Evolutionary conservation across 2,113 vertebrate species (phyloP).

Genomic region (Actenoides lindsayi): DNA sequence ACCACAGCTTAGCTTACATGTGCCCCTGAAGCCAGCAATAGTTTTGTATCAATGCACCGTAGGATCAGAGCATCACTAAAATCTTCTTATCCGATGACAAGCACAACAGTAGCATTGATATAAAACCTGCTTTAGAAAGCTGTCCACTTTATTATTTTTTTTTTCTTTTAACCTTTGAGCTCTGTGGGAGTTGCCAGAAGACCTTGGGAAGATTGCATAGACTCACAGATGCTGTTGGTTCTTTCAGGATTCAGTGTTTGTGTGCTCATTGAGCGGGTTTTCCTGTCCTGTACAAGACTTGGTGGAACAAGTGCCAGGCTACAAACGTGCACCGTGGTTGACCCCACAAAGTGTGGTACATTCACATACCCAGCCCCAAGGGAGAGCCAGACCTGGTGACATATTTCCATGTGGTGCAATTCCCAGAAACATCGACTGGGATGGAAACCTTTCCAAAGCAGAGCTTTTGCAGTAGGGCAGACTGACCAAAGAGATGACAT

Average conservation of each 20-base stretch:
- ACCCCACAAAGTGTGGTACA: rapidly evolving
- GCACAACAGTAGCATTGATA: background rate
- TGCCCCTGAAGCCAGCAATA: background rate
- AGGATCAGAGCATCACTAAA: background rate
- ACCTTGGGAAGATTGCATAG: background rate
- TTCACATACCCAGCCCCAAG: background rate
- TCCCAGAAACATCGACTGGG: background rate
- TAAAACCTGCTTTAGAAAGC: background rate
- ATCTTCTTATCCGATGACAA: background rate
- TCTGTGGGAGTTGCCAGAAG: background rate
- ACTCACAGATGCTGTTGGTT: background rate
- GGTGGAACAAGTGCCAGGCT: background rate
- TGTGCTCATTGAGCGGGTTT: background rate
- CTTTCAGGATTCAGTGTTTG: background rate
- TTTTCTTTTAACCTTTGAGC: background rate
- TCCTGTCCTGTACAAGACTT: background rate
- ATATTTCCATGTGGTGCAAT: rapidly evolving
- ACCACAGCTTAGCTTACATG: too few species aligned
- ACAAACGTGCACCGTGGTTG: rapidly evolving
- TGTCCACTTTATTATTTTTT: too few species aligned
- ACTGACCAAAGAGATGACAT: background rate
- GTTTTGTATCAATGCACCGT: rapidly evolving
- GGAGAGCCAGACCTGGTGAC: background rate
- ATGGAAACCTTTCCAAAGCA: background rate
- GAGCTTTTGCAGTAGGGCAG: background rate